Evolutionary conservation across 2,113 vertebrate genomes (phyloP).

Genomic region (Addax nasomaculatus): DNA sequence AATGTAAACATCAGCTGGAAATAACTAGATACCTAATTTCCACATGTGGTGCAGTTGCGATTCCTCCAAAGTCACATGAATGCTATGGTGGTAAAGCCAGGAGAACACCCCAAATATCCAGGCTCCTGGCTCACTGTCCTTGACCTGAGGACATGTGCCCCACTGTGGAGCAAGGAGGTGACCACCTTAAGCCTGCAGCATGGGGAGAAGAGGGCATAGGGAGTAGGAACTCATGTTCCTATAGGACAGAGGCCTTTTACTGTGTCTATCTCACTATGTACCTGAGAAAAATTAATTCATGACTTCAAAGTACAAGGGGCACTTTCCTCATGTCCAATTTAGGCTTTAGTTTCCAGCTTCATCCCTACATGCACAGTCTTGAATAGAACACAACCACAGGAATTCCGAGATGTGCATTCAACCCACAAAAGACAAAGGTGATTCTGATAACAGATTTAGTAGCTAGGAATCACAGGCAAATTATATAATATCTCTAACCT

Average conservation of each 20-base stretch:
- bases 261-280: not conserved
- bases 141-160: not conserved
- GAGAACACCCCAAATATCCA: not conserved
- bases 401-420: not conserved
- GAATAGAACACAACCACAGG: not conserved
- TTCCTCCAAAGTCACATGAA: not conserved
- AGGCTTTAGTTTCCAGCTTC: not conserved
- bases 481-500: not conserved
- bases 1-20: not conserved
- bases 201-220: rapidly evolving
- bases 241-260: too few relatives aligned
- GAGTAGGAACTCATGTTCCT: rapidly evolving
- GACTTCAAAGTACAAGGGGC: not conserved
- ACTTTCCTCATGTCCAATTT: not conserved
- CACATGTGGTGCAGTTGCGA: not conserved
- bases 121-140: not conserved
- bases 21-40: not conserved
- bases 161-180: rapidly evolving
- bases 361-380: not conserved
- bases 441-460: not conserved
- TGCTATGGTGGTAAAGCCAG: not conserved
- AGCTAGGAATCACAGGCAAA: not conserved
- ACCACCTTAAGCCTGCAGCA: not conserved
- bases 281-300: not conserved
- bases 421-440: not conserved